phyloP scores from a whole-genome alignment of 1,140 invertebrate species.

The Onthophagus taurus region DNA sequence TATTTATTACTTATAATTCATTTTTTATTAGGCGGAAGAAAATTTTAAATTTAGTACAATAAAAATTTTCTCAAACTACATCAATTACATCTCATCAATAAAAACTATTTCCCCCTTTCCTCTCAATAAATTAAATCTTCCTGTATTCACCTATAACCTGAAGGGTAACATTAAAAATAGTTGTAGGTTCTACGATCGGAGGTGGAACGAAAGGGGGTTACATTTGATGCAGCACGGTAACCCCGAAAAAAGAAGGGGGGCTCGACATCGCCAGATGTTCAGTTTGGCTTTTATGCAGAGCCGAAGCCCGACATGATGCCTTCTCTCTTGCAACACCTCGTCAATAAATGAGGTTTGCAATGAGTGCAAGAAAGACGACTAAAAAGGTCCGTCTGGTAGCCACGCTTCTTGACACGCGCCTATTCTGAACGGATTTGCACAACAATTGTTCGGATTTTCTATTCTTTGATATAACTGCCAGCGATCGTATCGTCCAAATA shows the following conservation, averaged over 20 bases:
- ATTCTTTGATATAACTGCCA: conserved; percentile 16
- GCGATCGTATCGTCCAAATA: conserved; percentile 10
- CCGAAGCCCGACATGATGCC: neutral
- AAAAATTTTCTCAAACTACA: no score
- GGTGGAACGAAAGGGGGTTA: no score
- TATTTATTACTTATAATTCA: no score
- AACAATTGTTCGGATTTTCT: conserved; percentile 16
- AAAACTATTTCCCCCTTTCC: no score
- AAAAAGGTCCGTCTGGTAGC: conserved; percentile 10
- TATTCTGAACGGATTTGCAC: conserved; percentile 14
- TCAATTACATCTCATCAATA: no score
- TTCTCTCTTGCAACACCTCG: neutral
- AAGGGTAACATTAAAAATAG: conserved; percentile 13
- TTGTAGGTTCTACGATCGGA: no score
- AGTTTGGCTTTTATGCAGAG: conserved; percentile 9
- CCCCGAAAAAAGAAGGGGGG: conserved; percentile 12
- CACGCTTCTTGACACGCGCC: conserved; percentile 15
- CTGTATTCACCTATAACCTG: conserved; percentile 13
- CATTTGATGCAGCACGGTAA: conserved; percentile 9
- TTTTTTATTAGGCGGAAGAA: no score
- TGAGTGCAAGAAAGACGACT: conserved; percentile 5
- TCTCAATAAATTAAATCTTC: no score
- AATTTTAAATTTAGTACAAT: no score
- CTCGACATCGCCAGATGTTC: conserved; percentile 14
- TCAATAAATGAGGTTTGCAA: neutral